A percentile compares a stretch with the other conserved stretches of the same genome.
Conservation (phyloP, 2,888 invertebrate genomes). For the Drosophila anomalata region DNA sequence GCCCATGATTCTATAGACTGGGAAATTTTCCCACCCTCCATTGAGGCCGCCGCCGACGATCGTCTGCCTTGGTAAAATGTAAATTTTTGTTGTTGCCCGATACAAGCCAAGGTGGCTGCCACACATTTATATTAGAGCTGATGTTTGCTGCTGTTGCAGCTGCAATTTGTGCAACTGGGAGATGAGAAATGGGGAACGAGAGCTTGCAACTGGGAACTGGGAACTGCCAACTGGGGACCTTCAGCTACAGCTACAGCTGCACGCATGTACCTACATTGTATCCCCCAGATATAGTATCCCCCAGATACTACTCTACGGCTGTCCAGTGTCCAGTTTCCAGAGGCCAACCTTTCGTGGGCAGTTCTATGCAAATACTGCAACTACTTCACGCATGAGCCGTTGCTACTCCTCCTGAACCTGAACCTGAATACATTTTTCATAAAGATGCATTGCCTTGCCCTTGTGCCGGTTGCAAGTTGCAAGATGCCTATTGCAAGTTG, state of each 20-base stretch:
- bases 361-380: constrained; percentile 56
- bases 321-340: constrained; percentile 62
- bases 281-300: constrained; percentile 26
- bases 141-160: constrained; percentile 24
- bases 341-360: constrained; percentile 65
- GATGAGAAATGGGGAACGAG: constrained; percentile 34
- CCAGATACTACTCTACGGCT: constrained; percentile 38
- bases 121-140: constrained; percentile 72
- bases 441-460: constrained; percentile 55
- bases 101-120: constrained; percentile 26
- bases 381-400: constrained; percentile 59
- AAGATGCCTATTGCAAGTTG: constrained; percentile 45
- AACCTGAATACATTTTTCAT: constrained; percentile 62
- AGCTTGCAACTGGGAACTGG: constrained; percentile 18
- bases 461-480: constrained; percentile 53
- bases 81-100: constrained; percentile 51
- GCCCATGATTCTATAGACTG: constrained; percentile 51
- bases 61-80: constrained; percentile 63
- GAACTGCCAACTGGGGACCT: constrained; percentile 18
- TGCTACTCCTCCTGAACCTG: constrained; percentile 19
- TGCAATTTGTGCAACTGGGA: constrained; percentile 43
- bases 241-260: constrained; percentile 20
- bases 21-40: constrained; percentile 76
- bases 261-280: constrained; percentile 58
- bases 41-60: constrained; percentile 54